Evolutionary conservation across 2,888 invertebrate genomes (phyloP), one percentile per base, ranked within the genome.

Genomic region (Andrena flavipes): DNA sequence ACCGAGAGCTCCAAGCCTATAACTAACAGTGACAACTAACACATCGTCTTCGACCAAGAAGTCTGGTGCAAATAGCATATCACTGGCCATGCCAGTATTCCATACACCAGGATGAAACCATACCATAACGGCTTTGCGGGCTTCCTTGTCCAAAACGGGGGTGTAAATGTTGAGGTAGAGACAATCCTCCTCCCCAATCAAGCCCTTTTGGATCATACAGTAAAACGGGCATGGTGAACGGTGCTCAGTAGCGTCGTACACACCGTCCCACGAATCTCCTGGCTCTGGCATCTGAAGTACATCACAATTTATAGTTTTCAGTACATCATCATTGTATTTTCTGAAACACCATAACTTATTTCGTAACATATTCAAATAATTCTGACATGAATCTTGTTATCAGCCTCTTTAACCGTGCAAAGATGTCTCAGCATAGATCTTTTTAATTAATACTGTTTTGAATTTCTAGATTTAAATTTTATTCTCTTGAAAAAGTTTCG

Each of bases 141-240:
- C 91, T 6, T 92, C 86, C 65, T 86, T 84, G 63, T 91, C 85
- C 23, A 92, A 51, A n/a, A 86, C 84, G 0, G 93, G 91, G 0
- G 92, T 91, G 72, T 93, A 92, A 54, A 93, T 90, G 59, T 93
- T 93, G 1, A 93, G 59, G 63, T 88, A 92, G 0, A 93, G 89
- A 59, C 93, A 93, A 71, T 93, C 92, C 13, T 93, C 93, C 0
- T 90, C 87, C 1, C 93, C 93, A 8, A 91, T 51, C 0, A 92
- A 26, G 26, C 65, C 87, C 67, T 89, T 84, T 10, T 87, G 77
- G 0, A 93, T 74, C 80, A 91, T 91, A 67, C 92, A 92, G 49
- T 89, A 90, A 63, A 90, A 92, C 0, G 91, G 89, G 35, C 93
- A 93, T 10, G 88, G 49, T 1, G 84, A 42, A n/a, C 90, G 85